phyloP scores from a whole-genome alignment of 2,888 invertebrate species.

The Napeogenes sylphis region DNA sequence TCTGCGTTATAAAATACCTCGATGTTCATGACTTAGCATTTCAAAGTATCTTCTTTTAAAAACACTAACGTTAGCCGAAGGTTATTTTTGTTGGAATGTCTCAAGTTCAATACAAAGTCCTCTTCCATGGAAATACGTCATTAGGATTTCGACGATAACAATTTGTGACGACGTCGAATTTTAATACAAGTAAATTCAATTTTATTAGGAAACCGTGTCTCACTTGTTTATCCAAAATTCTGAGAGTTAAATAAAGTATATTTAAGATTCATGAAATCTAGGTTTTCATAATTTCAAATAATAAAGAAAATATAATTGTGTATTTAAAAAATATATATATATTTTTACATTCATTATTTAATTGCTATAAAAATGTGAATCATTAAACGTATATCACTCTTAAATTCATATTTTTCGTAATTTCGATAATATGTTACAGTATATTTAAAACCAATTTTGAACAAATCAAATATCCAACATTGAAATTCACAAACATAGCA shows the following conservation, averaged over 20 bases:
- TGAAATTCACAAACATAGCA: neutral
- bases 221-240: constrained; percentile 19
- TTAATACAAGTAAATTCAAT: constrained; percentile 56
- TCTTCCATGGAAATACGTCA: constrained; percentile 67
- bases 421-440: neutral
- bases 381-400: too few species aligned
- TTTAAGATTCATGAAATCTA: too few species aligned
- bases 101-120: constrained; percentile 45
- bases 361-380: too few species aligned
- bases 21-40: constrained; percentile 7
- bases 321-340: too few species aligned
- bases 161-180: constrained; percentile 55
- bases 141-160: constrained; percentile 55
- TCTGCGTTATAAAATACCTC: constrained; percentile 12
- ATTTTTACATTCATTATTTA: too few species aligned
- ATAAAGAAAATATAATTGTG: too few species aligned
- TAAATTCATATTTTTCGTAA: neutral
- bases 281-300: too few species aligned
- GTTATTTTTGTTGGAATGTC: constrained; percentile 38
- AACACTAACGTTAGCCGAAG: constrained; percentile 11
- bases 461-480: neutral
- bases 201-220: constrained; percentile 8
- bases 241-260: neutral
- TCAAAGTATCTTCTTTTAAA: constrained; percentile 7
- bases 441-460: neutral